Conservation (phyloP, 2,113 vertebrate genomes). For the Uria lomvia region DNA sequence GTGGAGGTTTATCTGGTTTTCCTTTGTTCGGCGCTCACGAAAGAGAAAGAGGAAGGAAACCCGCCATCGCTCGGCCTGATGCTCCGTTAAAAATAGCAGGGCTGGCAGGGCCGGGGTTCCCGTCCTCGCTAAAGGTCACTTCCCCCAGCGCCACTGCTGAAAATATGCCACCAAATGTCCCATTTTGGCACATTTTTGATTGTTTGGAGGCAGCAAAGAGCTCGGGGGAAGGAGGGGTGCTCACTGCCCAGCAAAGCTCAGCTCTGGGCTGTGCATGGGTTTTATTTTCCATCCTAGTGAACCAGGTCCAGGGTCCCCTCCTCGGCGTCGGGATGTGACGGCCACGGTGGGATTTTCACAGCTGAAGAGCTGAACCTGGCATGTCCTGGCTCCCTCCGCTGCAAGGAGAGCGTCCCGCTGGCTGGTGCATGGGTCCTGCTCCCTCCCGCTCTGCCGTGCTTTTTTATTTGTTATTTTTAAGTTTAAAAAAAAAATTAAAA, state of each 20-base stretch:
- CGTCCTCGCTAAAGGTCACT: background rate
- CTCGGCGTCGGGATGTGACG: accelerated
- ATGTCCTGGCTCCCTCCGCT: background rate
- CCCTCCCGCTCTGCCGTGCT: accelerated
- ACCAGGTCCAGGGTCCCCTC: background rate
- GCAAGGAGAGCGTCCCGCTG: accelerated
- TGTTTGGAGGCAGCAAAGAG: background rate
- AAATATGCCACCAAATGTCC: background rate
- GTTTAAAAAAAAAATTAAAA: background rate
- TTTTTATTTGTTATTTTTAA: background rate
- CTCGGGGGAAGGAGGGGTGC: background rate
- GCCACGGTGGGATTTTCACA: background rate
- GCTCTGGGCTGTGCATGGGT: background rate
- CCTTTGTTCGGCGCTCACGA: background rate
- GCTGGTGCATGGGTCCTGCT: accelerated
- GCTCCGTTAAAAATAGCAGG: background rate
- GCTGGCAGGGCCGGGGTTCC: background rate
- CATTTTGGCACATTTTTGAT: background rate
- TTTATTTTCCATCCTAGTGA: background rate
- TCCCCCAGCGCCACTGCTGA: background rate
- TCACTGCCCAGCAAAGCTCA: background rate
- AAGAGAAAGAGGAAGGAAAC: conserved; percentile 61
- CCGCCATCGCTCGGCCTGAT: background rate
- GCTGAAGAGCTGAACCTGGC: background rate
- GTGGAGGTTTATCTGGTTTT: background rate